phyloP scores from a whole-genome alignment of 2,797 vertebrate species.

The Propithecus deckenii region DNA sequence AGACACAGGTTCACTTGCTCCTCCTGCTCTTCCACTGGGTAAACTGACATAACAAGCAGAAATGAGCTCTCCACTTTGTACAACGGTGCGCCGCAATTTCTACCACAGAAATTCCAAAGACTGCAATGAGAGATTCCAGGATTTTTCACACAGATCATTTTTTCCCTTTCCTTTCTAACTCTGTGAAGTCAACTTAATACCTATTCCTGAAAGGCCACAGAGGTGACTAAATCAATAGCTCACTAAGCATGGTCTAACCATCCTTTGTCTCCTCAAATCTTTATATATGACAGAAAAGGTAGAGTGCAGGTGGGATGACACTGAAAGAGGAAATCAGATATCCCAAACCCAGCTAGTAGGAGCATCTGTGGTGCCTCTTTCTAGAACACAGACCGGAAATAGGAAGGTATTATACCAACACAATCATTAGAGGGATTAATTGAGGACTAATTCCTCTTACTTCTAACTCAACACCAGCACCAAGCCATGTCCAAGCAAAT shows the following conservation, averaged over 20 bases:
- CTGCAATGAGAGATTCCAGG: not conserved
- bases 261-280: not conserved
- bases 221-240: not conserved
- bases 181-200: not conserved
- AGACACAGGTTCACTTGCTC: not conserved
- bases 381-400: not conserved
- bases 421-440: not conserved
- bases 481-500: not conserved
- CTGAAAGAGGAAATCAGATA: not conserved
- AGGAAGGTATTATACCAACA: not conserved
- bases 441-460: not conserved
- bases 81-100: not conserved
- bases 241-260: not conserved
- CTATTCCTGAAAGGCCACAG: not conserved
- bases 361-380: not conserved
- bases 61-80: not conserved
- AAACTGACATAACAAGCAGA: not conserved
- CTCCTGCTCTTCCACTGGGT: not conserved
- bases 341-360: not conserved
- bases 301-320: not conserved
- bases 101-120: not conserved
- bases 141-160: not conserved
- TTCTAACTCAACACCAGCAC: not conserved
- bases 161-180: not conserved
- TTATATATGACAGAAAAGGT: not conserved